A percentile compares a stretch with the other conserved stretches of the same genome.
Conservation (phyloP, 2,113 vertebrate species). For the Petrocephalus zakoni region DNA sequence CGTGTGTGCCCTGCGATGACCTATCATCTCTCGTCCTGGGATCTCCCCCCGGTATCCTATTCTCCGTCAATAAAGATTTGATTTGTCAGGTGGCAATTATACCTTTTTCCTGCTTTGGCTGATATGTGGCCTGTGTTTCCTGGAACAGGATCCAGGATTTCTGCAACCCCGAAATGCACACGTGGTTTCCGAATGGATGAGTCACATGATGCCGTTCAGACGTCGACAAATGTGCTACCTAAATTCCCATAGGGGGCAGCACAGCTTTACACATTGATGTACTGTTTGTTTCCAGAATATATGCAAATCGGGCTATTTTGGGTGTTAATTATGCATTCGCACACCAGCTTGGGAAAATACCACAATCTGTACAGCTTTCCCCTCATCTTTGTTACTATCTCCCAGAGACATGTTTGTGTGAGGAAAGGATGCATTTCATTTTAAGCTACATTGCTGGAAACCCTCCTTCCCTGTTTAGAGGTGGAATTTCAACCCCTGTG, state of each 20-base stretch:
- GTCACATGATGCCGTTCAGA: not conserved
- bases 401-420: not conserved
- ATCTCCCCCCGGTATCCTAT: not conserved
- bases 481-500: not conserved
- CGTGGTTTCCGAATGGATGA: not conserved
- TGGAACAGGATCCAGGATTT: not conserved
- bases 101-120: not conserved
- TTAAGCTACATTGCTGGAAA: not conserved
- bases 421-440: not conserved
- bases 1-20: not conserved
- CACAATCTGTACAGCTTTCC: not conserved
- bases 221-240: not conserved
- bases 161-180: not conserved
- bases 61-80: not conserved
- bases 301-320: not conserved
- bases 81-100: not conserved
- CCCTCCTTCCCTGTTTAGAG: not conserved
- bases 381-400: not conserved
- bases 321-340: not conserved
- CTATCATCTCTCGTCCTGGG: not conserved
- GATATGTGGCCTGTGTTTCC: not conserved
- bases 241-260: not conserved
- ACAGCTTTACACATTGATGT: not conserved
- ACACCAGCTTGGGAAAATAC: not conserved
- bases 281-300: not conserved